Evolutionary conservation across 2,797 vertebrate genomes (phyloP), one percentile per base, ranked within the genome.

Genomic region (Philypnodon macrostomus): DNA sequence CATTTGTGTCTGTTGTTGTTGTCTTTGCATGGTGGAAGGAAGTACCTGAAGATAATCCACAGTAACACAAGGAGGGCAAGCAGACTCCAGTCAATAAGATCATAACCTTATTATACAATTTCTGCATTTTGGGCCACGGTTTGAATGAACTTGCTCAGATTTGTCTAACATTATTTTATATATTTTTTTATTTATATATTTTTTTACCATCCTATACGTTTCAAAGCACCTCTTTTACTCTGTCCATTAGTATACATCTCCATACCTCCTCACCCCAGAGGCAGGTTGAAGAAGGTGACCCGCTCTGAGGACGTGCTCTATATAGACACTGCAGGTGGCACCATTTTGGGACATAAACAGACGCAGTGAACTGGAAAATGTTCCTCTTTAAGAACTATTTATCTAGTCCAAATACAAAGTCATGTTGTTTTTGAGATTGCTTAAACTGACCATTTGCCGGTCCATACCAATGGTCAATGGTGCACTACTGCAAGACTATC

Each of bases 281-380:
- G 41, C 41, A 7, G 12, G 10, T 44, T 29, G 17, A 27, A n/a
- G 41, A 44, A 44, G 27, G 41, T 44, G 41, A 44, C 41, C 41
- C 41, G 31, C 15, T 31, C 41, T 44, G 15, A 44, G 41, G 41
- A 44, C 41, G 15, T 7, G 41, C 41, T 27, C 17, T 30, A 44
- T 44, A 48, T 36, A 44, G 41, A n/a, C 27, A 44, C 16, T 30
- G 41, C 41, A 44, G 41, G 41, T 44, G 41, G 41, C 41, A 44
- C 15, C 26, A 44, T 44, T 44, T 31, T 30, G 3, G 41, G 16
- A 10, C 15, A 6, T 42, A 42, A 42, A 29, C 41, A 18, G 16
- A 11, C n/a, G 41, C 41, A 44, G 26, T 18, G 41, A 44, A 44
- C 41, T 30, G 15, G 26, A 31, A 44, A 30, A 44, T 30, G 13